These are phyloP conservation scores for Falco punctatus DNA, from an alignment of 2,113 vertebrate species.

Conservation along the genomic window DNA sequence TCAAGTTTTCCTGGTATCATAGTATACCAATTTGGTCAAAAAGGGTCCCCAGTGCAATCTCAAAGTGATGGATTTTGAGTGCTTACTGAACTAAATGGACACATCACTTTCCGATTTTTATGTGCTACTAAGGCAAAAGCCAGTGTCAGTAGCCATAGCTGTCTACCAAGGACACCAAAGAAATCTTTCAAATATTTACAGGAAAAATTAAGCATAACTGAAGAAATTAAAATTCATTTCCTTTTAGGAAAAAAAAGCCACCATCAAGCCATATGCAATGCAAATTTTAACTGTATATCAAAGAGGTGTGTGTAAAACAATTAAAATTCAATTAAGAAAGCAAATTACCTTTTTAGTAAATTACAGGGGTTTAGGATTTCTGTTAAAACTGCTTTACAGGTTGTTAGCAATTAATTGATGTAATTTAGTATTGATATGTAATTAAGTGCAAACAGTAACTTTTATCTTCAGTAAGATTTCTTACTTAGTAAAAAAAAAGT, in stretches of 20 bases:
- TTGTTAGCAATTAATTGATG: conserved; percentile 52
- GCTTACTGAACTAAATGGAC: not conserved
- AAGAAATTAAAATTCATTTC: not conserved
- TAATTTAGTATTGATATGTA: conserved; percentile 35
- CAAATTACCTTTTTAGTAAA: conserved; percentile 34
- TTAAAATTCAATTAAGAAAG: conserved; percentile 51
- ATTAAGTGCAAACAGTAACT: conserved; percentile 52
- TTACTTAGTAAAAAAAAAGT: too few relatives aligned
- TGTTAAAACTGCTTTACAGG: conserved; percentile 37
- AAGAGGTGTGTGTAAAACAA: not conserved
- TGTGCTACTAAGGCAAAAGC: not conserved
- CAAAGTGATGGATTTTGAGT: not conserved
- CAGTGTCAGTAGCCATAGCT: not conserved
- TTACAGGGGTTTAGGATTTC: conserved; percentile 23
- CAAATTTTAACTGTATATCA: not conserved
- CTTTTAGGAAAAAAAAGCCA: not conserved
- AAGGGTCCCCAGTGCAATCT: not conserved
- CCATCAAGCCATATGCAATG: not conserved
- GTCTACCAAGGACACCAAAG: not conserved
- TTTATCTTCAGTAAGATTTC: conserved; percentile 17
- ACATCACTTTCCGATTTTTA: not conserved
- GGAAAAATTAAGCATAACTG: not conserved
- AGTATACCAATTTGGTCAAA: not conserved
- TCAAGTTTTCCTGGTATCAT: not conserved
- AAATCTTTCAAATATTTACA: not conserved